Evolutionary conservation across 1,140 invertebrate genomes (phyloP), one percentile per base, ranked within the genome.

Genomic region (Bombus superbus): DNA sequence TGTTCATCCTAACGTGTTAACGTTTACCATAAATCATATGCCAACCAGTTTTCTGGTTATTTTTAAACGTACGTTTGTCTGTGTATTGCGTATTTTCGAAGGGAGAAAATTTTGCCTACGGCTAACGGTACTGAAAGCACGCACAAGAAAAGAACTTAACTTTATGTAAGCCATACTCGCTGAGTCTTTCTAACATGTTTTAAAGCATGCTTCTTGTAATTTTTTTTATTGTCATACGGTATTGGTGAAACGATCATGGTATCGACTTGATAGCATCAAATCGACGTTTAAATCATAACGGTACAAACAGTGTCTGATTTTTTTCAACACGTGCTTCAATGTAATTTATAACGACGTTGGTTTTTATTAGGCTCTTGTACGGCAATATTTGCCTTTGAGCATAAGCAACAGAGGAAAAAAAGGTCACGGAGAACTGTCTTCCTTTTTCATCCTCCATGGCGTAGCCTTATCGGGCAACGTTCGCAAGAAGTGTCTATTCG

Each of bases 401-500:
- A 62, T 64, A 15, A 47, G 11, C 6, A 32, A 44, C 3, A n/a
- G 28, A 73, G 40, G n/a, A 18, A 15, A 73, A 13, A 42, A 38
- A 25, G n/a, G 40, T 35, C 13, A 25, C 11, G 11, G 2, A 80
- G 40, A 35, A 75, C 32, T 1, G 28, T 13, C 47, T n/a, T 71
- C n/a, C 28, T 81, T 44, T 40, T 73, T 72, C n/a, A 5, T 78
- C 40, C 44, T 44, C 0, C 9, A 47, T 22, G n/a, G 71, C 28
- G 71, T 22, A 42, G 53, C 18, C 35, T 85, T 85, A 85, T 81
- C 84, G 84, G 78, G 28, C 78, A 85, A 81, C 79, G 85, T 83
- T 83, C 74, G 81, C 85, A 74, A 81, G 81, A 72, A 85, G 71
- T 72, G 74, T 87, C 85, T 90, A 87, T 89, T 89, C 86, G 77